These are phyloP conservation scores for Leuctra nigra DNA, from an alignment of 2,888 invertebrate species.

Conservation along the genomic window DNA sequence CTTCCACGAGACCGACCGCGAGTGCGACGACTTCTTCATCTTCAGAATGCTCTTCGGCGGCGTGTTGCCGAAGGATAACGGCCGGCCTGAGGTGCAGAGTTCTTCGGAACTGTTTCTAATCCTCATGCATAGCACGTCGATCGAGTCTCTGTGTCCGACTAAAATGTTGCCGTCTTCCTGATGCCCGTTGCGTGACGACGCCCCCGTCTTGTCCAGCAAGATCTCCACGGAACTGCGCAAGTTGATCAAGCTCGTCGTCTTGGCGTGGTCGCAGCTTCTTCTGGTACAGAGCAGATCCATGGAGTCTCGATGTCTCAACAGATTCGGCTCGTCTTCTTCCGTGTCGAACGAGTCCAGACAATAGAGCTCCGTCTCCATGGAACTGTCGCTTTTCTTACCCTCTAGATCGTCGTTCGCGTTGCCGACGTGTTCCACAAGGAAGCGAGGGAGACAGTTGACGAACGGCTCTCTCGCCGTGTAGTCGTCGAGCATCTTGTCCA, in stretches of 20 bases:
- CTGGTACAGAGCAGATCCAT: not conserved
- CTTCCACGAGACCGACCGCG: not conserved
- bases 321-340: too few relatives aligned
- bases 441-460: too few relatives aligned
- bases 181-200: too few relatives aligned
- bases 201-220: not conserved
- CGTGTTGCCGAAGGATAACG: too few relatives aligned
- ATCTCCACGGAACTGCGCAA: not conserved
- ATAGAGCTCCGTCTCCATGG: too few relatives aligned
- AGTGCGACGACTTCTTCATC: not conserved
- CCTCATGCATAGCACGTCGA: not conserved
- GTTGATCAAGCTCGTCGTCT: not conserved
- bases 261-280: not conserved
- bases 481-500: too few relatives aligned
- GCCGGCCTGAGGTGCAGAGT: too few relatives aligned
- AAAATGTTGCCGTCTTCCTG: too few relatives aligned
- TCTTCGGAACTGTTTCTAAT: not conserved
- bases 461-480: too few relatives aligned
- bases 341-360: not conserved
- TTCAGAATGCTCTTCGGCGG: constrained; percentile 3
- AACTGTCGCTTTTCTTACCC: too few relatives aligned
- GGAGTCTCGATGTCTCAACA: not conserved
- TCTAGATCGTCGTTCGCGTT: too few relatives aligned
- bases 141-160: not conserved
- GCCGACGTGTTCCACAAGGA: too few relatives aligned